These are phyloP conservation scores for Conopomorpha cramerella DNA, from an alignment of 1,140 invertebrate genomes.

Conservation along the genomic window DNA sequence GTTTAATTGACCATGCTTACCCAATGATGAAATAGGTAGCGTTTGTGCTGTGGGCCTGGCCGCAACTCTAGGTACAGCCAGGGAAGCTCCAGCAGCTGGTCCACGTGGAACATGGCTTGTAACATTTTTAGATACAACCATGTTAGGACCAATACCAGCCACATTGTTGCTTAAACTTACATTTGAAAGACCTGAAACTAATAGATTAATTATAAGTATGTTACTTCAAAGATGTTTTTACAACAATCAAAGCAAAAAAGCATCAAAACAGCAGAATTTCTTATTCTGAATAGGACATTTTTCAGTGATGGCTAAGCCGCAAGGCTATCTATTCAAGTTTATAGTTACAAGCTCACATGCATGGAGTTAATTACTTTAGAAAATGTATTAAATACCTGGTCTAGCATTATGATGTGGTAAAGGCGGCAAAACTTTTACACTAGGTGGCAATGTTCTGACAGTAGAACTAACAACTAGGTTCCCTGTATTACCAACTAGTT, in stretches of 20 bases:
- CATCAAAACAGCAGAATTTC: too few relatives aligned
- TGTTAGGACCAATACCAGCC: too few relatives aligned
- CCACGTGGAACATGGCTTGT: constrained; percentile 47
- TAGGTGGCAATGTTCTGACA: constrained; percentile 33
- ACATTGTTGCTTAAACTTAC: constrained; percentile 36
- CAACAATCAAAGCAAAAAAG: constrained; percentile 3
- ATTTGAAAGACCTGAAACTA: constrained; percentile 25
- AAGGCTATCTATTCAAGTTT: too few relatives aligned
- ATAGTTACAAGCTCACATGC: too few relatives aligned
- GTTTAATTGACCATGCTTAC: too few relatives aligned
- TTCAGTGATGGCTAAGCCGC: too few relatives aligned
- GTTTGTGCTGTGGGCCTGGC: constrained; percentile 15
- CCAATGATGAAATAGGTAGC: constrained; percentile 16
- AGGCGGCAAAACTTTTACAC: constrained; percentile 37
- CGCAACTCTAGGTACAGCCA: constrained; percentile 19
- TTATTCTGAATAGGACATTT: constrained; percentile 1
- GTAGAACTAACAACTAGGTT: constrained; percentile 38
- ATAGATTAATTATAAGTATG: too few relatives aligned
- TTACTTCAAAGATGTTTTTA: not conserved
- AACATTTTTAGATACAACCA: too few relatives aligned
- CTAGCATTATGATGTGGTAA: constrained; percentile 32
- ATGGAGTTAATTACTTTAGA: too few relatives aligned
- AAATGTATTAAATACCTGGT: too few relatives aligned
- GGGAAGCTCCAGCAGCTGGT: constrained; percentile 38
- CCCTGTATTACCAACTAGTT: constrained; percentile 28